Base-by-base conservation (phyloP, 2,888 invertebrate genomes). In the Odontothrips loti region DNA sequence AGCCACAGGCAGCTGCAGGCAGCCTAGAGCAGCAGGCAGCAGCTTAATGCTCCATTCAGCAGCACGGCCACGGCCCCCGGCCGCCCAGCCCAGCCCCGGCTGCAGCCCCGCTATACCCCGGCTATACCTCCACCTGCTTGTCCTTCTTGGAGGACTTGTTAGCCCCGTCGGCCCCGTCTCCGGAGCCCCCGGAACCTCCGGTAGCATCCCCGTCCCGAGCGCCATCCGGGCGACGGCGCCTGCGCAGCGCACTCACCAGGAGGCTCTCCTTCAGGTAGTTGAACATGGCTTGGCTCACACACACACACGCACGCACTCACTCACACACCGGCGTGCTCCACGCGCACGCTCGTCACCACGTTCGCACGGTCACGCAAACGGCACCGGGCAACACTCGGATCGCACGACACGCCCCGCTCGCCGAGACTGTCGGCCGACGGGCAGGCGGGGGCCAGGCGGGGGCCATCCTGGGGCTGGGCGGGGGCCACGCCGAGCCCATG, bases 181-280 rank as follows among this genome's bases (percentile, higher is more conserved):
- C 68, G 68, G 68, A 43, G 68, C 68, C 27, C 27, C 68, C 58
- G 20, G 15, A 20, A 15, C 68, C 68, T n/a, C 68, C 58, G 11
- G 15, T 17, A 8, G 58, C 58, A 8, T 75, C 68, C 68, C 68
- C 68, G 68, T 75, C 68, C 27, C 34, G 34, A 43, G 34, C 34
- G 34, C 23, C 68, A 8, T 27, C 68, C 68, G 68, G 68, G 23
- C 68, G 68, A 11, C 68, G 68, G 23, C 68, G 27, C 27, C 68
- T n/a, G 23, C 68, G 68, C 68, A 75, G 68, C 68, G 68, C 68
- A 75, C 68, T 75, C 68, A 75, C 68, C 68, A 75, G 68, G 6
- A 75, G 68, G 68, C 68, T 75, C 68, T 75, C 68, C 68, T 75
- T 75, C 11, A 75, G 68, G 68, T 75, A 75, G 68, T 75, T 75